Evolutionary conservation across 2,888 invertebrate genomes (phyloP).

Genomic region (Tetanocera ferruginea): DNA sequence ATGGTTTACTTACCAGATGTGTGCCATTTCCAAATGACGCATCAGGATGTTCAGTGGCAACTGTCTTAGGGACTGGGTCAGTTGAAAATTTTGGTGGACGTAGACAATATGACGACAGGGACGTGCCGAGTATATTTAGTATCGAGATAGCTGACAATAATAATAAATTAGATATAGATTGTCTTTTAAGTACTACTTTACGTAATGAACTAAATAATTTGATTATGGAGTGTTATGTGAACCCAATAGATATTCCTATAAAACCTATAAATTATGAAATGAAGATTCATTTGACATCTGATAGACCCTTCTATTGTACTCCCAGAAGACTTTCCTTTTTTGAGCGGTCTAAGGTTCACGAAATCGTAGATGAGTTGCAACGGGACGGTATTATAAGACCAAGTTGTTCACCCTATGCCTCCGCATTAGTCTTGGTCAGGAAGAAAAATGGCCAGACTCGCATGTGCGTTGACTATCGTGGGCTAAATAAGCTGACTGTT

Average conservation of each 20-base stretch:
- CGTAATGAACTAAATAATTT: background rate
- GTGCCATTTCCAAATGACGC: too few relatives aligned
- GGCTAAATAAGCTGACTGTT: background rate
- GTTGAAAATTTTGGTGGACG: too few relatives aligned
- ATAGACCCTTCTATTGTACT: slow-evolving; percentile 18
- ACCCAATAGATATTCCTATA: background rate
- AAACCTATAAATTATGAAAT: slow-evolving; percentile 25
- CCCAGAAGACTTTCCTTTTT: slow-evolving; percentile 9
- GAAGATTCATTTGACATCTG: slow-evolving; percentile 32
- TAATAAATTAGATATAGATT: slow-evolving; percentile 8
- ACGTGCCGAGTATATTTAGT: slow-evolving; percentile 6
- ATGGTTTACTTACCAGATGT: too few relatives aligned
- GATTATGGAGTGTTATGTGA: slow-evolving; percentile 6
- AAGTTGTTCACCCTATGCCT: too few relatives aligned
- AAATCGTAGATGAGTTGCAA: background rate
- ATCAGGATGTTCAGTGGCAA: too few relatives aligned
- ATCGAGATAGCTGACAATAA: slow-evolving; percentile 6
- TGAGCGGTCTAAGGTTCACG: background rate
- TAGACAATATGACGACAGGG: background rate
- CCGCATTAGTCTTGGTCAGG: too few relatives aligned
- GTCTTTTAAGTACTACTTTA: background rate
- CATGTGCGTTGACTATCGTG: too few relatives aligned
- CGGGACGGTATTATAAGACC: background rate
- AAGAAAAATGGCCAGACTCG: too few relatives aligned
- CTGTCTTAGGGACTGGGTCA: too few relatives aligned